Evolutionary conservation across 1,140 invertebrate species (phyloP).

Genomic region (Leptoteleia sp.): DNA sequence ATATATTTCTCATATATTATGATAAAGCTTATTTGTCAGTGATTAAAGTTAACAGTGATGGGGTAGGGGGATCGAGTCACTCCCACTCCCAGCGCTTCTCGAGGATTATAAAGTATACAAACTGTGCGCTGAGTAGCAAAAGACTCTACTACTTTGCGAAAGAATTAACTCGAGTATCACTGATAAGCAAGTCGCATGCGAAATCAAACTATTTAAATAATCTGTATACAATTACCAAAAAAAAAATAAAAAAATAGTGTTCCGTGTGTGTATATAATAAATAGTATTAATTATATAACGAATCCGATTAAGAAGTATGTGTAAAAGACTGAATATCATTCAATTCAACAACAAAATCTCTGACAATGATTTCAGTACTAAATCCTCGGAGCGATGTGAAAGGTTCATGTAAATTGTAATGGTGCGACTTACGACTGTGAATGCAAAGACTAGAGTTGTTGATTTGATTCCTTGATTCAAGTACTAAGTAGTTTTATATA

Average conservation of each 20-base stretch:
- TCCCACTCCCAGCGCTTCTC: neutral
- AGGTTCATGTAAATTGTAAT: slow-evolving; percentile 35
- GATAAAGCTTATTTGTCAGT: slow-evolving; percentile 2
- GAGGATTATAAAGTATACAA: too few relatives aligned
- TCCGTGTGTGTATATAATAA: slow-evolving; percentile 52
- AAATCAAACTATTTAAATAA: slow-evolving; percentile 17
- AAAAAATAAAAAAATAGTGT: slow-evolving; percentile 52
- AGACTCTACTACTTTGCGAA: too few relatives aligned
- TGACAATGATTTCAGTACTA: slow-evolving; percentile 45
- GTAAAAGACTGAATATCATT: slow-evolving; percentile 59
- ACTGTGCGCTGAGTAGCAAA: too few relatives aligned
- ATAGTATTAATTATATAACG: slow-evolving; percentile 30
- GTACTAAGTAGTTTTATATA: slow-evolving; percentile 35
- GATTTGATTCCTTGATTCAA: slow-evolving; percentile 24
- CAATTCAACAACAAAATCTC: slow-evolving; percentile 25
- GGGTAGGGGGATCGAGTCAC: neutral
- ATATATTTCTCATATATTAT: too few relatives aligned
- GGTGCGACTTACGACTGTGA: slow-evolving; percentile 16
- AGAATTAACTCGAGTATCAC: too few relatives aligned
- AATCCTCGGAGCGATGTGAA: slow-evolving; percentile 23
- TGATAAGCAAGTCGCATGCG: slow-evolving; percentile 1
- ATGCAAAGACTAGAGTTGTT: slow-evolving; percentile 16
- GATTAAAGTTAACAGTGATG: neutral
- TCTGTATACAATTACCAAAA: slow-evolving; percentile 19
- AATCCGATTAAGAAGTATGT: slow-evolving; percentile 44